A percentile compares a stretch with the other conserved stretches of the same genome.
These are phyloP conservation scores for Hemichromis elongatus DNA, from an alignment of 2,113 vertebrate species.

Conservation along the genomic window DNA sequence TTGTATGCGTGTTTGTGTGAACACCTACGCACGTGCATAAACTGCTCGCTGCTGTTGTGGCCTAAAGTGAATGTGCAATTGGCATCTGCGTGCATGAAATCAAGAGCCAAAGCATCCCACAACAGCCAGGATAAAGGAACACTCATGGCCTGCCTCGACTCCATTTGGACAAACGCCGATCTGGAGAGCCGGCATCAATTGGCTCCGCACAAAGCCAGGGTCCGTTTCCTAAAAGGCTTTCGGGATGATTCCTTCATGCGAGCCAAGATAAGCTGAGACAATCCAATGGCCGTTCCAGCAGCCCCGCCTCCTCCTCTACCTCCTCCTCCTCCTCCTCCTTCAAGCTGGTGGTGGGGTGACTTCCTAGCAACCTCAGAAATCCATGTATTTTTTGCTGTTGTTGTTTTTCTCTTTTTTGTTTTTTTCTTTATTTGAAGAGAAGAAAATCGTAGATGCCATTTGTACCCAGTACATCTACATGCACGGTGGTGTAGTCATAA, in stretches of 20 bases:
- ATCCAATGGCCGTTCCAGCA: slow-evolving; percentile 6
- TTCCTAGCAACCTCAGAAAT: not conserved
- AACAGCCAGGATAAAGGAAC: slow-evolving; percentile 34
- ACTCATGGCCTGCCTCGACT: not conserved
- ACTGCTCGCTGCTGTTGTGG: not conserved
- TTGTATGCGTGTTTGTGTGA: not conserved
- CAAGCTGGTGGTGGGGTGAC: not conserved
- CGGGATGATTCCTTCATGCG: slow-evolving; percentile 40
- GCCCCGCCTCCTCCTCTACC: not conserved
- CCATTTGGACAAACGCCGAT: slow-evolving; percentile 36
- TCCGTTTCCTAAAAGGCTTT: slow-evolving; percentile 60
- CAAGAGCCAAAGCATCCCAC: slow-evolving; percentile 22
- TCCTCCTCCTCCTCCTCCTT: not conserved
- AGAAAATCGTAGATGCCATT: not conserved
- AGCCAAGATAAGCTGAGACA: slow-evolving; percentile 45
- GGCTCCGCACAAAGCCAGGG: slow-evolving; percentile 36
- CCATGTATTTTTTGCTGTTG: not conserved
- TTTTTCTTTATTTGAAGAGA: not conserved
- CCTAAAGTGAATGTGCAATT: slow-evolving; percentile 3
- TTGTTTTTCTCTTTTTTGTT: not conserved
- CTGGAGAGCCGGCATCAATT: slow-evolving; percentile 14
- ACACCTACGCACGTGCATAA: slow-evolving; percentile 33
- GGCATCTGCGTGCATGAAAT: not conserved
- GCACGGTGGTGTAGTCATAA: not conserved
- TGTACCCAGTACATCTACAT: not conserved